Percentiles rank a stretch among this genome's conserved stretches.
Evolutionary conservation across 2,888 invertebrate species (phyloP).

Genomic region (Drosophila kokeensis): DNA sequence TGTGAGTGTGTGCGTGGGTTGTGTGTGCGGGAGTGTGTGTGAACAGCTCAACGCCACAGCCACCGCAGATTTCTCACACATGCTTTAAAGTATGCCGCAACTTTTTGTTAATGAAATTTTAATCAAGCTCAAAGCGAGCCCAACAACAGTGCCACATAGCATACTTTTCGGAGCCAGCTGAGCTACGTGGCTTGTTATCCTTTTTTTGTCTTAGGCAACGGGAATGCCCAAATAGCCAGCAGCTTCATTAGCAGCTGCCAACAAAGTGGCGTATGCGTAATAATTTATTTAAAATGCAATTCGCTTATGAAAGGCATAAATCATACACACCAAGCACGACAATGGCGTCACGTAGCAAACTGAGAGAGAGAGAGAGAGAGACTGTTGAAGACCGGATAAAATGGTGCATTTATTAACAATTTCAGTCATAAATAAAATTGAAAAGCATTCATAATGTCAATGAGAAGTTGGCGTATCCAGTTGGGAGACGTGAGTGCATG

Average conservation of each 20-base stretch:
- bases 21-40: conserved; percentile 24
- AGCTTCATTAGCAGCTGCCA: conserved; percentile 71
- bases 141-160: conserved; percentile 29
- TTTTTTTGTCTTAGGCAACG: conserved; percentile 14
- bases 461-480: conserved; percentile 20
- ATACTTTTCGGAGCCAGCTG: conserved; percentile 38
- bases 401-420: conserved; percentile 76
- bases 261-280: conserved; percentile 65
- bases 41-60: conserved; percentile 28
- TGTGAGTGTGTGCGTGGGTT: conserved; percentile 14
- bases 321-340: conserved; percentile 50
- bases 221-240: conserved; percentile 58
- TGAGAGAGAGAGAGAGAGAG: background rate
- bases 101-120: conserved; percentile 79
- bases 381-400: background rate
- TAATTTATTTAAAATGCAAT: conserved; percentile 77
- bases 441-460: conserved; percentile 76
- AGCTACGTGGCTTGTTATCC: conserved; percentile 14
- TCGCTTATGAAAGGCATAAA: conserved; percentile 74
- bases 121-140: conserved; percentile 65
- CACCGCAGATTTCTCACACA: conserved; percentile 72
- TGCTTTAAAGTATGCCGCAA: conserved; percentile 76
- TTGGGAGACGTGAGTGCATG: conserved; percentile 58
- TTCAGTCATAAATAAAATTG: conserved; percentile 75
- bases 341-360: conserved; percentile 42